Evolutionary conservation across 2,888 invertebrate species (phyloP).

Genomic region (Petrolisthes manimaculis): DNA sequence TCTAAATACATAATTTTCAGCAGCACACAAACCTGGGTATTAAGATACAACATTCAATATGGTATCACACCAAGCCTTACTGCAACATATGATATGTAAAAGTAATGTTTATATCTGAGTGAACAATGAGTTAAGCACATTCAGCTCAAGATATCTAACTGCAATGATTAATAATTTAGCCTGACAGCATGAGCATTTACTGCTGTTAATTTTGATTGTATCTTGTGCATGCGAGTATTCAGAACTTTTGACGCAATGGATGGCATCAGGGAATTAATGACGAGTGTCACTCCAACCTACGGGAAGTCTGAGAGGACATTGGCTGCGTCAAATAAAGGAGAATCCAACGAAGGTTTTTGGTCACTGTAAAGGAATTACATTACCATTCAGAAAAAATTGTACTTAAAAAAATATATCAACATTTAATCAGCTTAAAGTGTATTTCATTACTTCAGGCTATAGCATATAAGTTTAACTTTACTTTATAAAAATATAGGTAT

Average conservation of each 20-base stretch:
- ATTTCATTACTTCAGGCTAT: no score
- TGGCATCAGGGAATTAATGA: constrained; percentile 35
- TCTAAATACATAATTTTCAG: constrained; percentile 32
- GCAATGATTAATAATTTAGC: constrained; percentile 23
- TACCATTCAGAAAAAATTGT: constrained; percentile 27
- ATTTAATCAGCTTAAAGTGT: no score
- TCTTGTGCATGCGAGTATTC: constrained; percentile 21
- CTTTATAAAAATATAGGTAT: no score
- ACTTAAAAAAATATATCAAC: no score
- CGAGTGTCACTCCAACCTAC: constrained; percentile 48
- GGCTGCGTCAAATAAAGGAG: constrained; percentile 65
- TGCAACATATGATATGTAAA: constrained; percentile 45
- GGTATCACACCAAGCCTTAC: constrained; percentile 39
- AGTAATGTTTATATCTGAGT: constrained; percentile 13
- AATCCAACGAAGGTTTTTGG: constrained; percentile 65
- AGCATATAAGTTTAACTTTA: no score
- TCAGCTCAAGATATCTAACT: constrained; percentile 21
- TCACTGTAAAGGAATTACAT: constrained; percentile 62
- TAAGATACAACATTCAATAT: constrained; percentile 34
- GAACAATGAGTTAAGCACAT: constrained; percentile 19
- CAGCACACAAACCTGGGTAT: constrained; percentile 34
- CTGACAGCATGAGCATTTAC: constrained; percentile 27
- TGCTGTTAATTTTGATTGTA: constrained; percentile 40
- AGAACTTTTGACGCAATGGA: constrained; percentile 21
- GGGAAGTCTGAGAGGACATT: constrained; percentile 65